phyloP scores from a whole-genome alignment of 1,140 invertebrate genomes.

The Popillia japonica region DNA sequence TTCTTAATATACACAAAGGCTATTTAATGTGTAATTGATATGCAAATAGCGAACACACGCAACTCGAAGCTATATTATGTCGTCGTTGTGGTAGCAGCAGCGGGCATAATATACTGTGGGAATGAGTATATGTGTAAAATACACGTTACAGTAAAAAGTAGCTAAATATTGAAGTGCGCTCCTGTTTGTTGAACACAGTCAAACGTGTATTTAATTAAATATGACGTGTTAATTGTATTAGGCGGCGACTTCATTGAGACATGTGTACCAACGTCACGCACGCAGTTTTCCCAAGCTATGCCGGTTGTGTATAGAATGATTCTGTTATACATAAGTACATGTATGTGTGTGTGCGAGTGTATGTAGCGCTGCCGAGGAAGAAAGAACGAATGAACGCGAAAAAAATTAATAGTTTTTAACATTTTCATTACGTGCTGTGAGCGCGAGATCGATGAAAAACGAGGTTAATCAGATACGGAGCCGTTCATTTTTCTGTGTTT shows the following conservation, averaged over 20 bases:
- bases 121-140: constrained; percentile 6
- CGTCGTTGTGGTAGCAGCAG: neutral
- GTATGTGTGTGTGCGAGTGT: neutral
- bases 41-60: constrained; percentile 27
- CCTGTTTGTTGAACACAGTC: constrained; percentile 32
- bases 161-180: constrained; percentile 33
- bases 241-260: constrained; percentile 30
- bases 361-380: neutral
- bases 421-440: constrained; percentile 6
- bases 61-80: neutral
- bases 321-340: too few species aligned
- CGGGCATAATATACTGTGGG: neutral
- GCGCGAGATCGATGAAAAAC: neutral
- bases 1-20: neutral
- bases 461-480: constrained; percentile 9
- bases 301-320: too few species aligned
- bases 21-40: constrained; percentile 29
- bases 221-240: constrained; percentile 35
- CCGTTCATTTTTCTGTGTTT: constrained; percentile 5
- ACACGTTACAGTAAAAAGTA: constrained; percentile 27
- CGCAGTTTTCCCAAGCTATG: constrained; percentile 13
- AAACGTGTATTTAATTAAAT: constrained; percentile 30
- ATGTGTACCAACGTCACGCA: constrained; percentile 31
- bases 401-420: constrained; percentile 9
- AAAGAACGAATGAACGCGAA: neutral